phyloP scores from a whole-genome alignment of 2,888 invertebrate genomes.

The Spisula solida region DNA sequence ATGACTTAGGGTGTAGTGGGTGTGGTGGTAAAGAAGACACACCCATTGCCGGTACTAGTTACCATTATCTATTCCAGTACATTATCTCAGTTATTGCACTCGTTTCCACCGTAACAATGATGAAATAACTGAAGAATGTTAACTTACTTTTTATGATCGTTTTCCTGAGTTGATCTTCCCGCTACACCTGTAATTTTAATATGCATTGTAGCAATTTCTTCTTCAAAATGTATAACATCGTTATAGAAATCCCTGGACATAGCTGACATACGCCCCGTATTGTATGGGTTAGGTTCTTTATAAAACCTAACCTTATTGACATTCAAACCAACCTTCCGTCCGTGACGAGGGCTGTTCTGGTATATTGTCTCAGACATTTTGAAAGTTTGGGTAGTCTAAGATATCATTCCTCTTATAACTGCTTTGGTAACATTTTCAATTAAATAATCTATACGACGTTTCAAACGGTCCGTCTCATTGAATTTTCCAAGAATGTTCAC shows the following conservation, averaged over 20 bases:
- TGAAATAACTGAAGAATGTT: neutral
- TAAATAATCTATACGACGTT: too few relatives aligned
- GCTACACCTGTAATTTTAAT: constrained; percentile 61
- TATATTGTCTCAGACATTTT: neutral
- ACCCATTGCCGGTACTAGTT: too few relatives aligned
- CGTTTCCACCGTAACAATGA: too few relatives aligned
- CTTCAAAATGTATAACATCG: constrained; percentile 63
- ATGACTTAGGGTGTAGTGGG: too few relatives aligned
- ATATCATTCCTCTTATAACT: too few relatives aligned
- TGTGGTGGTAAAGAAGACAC: too few relatives aligned
- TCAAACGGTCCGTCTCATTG: too few relatives aligned
- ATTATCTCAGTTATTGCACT: too few relatives aligned
- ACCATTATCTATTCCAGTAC: too few relatives aligned
- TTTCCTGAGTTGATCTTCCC: constrained; percentile 22
- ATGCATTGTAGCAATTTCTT: constrained; percentile 51
- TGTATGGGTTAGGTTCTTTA: neutral
- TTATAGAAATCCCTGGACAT: constrained; percentile 62
- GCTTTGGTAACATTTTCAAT: too few relatives aligned
- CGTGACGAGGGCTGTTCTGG: neutral
- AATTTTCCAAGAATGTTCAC: too few relatives aligned
- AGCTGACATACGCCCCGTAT: constrained; percentile 44
- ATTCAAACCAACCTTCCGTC: constrained; percentile 28
- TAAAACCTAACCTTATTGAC: constrained; percentile 38
- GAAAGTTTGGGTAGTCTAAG: too few relatives aligned
- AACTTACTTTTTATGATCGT: constrained; percentile 49